phyloP scores from a whole-genome alignment of 2,797 vertebrate species.

The Intellagama lesueurii region DNA sequence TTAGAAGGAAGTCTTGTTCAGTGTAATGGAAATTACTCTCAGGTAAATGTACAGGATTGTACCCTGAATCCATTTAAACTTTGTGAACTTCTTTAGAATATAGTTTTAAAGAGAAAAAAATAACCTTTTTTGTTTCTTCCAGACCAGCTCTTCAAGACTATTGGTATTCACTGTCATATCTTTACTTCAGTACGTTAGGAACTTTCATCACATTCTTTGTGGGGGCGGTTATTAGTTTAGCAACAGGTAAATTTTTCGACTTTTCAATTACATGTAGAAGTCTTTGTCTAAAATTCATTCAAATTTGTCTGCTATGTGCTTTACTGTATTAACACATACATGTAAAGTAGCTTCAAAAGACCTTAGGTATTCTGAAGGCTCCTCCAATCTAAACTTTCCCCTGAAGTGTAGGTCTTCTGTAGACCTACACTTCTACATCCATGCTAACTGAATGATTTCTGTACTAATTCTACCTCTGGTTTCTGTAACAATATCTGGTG shows the following conservation, averaged over 20 bases:
- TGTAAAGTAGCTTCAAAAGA: background rate
- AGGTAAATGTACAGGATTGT: background rate
- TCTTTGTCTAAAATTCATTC: background rate
- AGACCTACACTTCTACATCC: too few relatives aligned
- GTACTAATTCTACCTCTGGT: too few relatives aligned
- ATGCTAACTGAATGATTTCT: too few relatives aligned
- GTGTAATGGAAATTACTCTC: background rate
- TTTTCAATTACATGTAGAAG: background rate
- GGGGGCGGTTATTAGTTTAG: slow-evolving; percentile 83
- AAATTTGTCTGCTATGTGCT: background rate
- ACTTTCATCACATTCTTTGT: slow-evolving; percentile 79
- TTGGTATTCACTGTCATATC: slow-evolving; percentile 90
- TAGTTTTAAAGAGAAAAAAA: background rate
- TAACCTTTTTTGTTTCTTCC: slow-evolving; percentile 27
- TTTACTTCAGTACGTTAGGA: slow-evolving; percentile 89
- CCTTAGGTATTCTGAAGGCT: too few relatives aligned
- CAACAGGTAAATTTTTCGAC: slow-evolving; percentile 78
- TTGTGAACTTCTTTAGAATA: background rate
- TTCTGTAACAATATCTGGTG: too few relatives aligned
- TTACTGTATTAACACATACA: background rate
- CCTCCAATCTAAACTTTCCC: too few relatives aligned
- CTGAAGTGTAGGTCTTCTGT: too few relatives aligned
- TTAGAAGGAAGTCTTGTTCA: background rate
- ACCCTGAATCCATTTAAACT: background rate
- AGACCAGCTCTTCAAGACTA: slow-evolving; percentile 81